Conservation (phyloP, 2,113 vertebrate genomes). For the Chiloscyllium plagiosum region DNA sequence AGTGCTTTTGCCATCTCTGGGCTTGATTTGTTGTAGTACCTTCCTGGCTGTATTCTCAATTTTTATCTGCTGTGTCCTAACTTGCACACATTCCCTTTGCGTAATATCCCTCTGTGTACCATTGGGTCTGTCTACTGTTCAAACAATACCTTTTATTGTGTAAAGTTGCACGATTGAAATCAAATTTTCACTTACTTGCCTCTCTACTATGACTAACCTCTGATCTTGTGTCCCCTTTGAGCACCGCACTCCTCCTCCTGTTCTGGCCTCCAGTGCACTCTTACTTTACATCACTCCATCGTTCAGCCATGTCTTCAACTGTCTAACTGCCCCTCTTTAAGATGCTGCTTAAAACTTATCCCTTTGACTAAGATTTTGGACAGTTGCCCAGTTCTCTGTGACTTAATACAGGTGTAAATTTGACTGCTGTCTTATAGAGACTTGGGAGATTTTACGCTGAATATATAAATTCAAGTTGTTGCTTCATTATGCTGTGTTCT, state of each 20-base stretch:
- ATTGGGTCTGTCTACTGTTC: too few species aligned
- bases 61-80: neutral
- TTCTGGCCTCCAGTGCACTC: neutral
- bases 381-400: neutral
- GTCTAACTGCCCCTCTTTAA: too few species aligned
- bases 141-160: neutral
- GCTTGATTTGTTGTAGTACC: neutral
- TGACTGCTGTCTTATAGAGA: neutral
- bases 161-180: too few species aligned
- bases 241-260: neutral
- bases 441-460: neutral
- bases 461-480: neutral
- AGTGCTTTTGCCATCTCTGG: neutral
- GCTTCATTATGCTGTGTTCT: neutral
- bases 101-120: neutral
- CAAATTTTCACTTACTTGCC: neutral
- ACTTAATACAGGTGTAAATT: neutral
- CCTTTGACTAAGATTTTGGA: neutral
- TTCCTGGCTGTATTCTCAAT: neutral
- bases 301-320: neutral
- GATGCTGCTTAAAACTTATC: neutral
- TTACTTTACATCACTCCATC: neutral
- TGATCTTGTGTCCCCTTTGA: neutral
- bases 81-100: neutral
- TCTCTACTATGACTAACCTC: neutral